phyloP scores from a whole-genome alignment of 1,140 invertebrate genomes.

The Drosophila repleta region DNA sequence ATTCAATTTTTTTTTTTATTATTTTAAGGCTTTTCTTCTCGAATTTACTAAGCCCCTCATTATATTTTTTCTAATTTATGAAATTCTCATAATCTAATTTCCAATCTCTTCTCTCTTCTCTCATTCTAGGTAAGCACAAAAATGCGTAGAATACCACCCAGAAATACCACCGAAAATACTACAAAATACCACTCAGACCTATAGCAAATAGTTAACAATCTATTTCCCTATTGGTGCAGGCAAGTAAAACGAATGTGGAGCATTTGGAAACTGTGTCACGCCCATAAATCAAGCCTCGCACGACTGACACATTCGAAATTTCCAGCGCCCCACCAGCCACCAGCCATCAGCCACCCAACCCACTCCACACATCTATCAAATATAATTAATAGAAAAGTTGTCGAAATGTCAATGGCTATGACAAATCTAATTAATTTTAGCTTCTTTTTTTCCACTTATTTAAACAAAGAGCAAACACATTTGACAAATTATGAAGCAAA shows the following conservation, averaged over 20 bases:
- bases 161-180: not conserved
- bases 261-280: conserved; percentile 71
- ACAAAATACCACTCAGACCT: conserved; percentile 8
- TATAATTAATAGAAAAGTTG: conserved; percentile 82
- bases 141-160: not conserved
- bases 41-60: conserved; percentile 11
- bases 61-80: conserved; percentile 37
- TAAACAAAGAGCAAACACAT: conserved; percentile 15
- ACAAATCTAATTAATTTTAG: conserved; percentile 79
- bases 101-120: conserved; percentile 7
- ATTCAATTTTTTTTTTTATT: no score
- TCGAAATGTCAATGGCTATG: conserved; percentile 78
- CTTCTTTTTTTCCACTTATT: conserved; percentile 22
- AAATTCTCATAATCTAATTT: conserved; percentile 42
- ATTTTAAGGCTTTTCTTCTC: no score
- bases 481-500: conserved; percentile 70
- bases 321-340: not conserved
- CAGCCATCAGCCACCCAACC: not conserved
- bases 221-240: not conserved
- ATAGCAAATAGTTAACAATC: conserved; percentile 9
- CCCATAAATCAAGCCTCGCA: conserved; percentile 64
- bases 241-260: conserved; percentile 56
- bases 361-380: conserved; percentile 66
- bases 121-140: conserved; percentile 70
- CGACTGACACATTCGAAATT: conserved; percentile 58